Base-by-base conservation (phyloP, 2,113 vertebrate species). In the Acrocephalus kingi region DNA sequence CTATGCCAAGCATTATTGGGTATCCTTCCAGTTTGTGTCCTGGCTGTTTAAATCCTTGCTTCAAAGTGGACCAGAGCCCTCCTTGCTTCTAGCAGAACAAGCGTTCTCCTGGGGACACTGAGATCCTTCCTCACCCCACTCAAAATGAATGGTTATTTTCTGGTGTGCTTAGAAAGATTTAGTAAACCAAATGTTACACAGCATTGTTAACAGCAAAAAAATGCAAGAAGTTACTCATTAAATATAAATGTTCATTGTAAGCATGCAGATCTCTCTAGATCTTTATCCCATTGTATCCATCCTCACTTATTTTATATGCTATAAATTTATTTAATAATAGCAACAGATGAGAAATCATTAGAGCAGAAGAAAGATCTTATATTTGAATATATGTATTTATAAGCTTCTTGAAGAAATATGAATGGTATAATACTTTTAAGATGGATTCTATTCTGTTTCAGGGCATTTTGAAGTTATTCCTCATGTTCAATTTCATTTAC, bases 281-380 rank as follows among this genome's bases (percentile, higher is more conserved):
- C 13, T 49, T 87, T 86, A 77, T 83, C 37, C 48, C 20, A 19
- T 83, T 93, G 17, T 90, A 30, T 80, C 35, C 5, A 5, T 73
- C 27, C 49, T 78, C 67, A 69, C n/a, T 83, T 87, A 66, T 74
- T 83, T 92, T 52, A 73, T 74, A 49, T 84, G 41, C 22, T 78
- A 49, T 85, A 85, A n/a, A 84, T 31, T 56, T 80, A 79, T 75
- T 74, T 66, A 83, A 87, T 71, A 68, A 37, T 48, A 74, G 10
- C 20, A 92, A 43, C 48, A 87, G 52, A 75, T 85, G 89, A 85
- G 59, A 87, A 92, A 91, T 63, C 43, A 86, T 89, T 89, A 90
- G 91, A 74, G 15, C 58, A 82, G 64, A 72, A 93, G 58, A 84
- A 84, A 78, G 22, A 31, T 35, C 9, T 87, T 82, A 5, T 16